These are phyloP conservation scores for Homarus gammarus DNA, from an alignment of 2,888 invertebrate species.

Conservation along the genomic window DNA sequence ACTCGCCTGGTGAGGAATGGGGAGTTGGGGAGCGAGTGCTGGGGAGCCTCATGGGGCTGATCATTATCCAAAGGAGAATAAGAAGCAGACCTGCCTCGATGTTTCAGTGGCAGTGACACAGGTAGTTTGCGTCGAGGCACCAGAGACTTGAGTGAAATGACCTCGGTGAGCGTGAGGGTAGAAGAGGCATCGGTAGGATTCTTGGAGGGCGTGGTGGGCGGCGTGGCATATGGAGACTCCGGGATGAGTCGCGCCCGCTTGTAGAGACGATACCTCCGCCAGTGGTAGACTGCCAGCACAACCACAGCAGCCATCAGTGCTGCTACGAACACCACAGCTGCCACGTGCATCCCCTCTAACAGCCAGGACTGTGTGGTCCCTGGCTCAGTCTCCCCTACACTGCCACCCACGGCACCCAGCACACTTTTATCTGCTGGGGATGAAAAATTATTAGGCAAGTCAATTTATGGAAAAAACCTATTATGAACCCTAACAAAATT, in stretches of 20 bases:
- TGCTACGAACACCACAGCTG: conserved; percentile 52
- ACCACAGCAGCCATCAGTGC: conserved; percentile 52
- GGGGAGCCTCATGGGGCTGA: conserved; percentile 8
- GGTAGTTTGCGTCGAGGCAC: conserved; percentile 49
- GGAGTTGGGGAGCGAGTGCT: conserved; percentile 61
- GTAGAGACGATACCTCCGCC: conserved; percentile 56
- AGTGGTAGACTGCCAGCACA: conserved; percentile 59
- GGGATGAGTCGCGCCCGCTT: conserved; percentile 50
- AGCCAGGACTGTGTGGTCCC: not conserved
- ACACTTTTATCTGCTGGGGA: not conserved
- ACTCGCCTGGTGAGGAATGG: conserved; percentile 63
- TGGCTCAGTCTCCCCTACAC: not conserved
- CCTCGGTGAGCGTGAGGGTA: conserved; percentile 65
- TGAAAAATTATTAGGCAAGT: too few species aligned
- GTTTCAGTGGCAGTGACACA: conserved; percentile 41
- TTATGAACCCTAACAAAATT: too few species aligned
- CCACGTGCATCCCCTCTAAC: conserved; percentile 65
- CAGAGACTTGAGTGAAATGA: conserved; percentile 70
- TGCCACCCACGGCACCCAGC: not conserved
- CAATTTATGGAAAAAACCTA: too few species aligned
- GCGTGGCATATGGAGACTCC: conserved; percentile 63
- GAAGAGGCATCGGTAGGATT: conserved; percentile 17
- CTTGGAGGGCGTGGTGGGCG: conserved; percentile 45
- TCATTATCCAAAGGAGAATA: conserved; percentile 26
- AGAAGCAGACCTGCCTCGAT: conserved; percentile 2